Evolutionary conservation across 2,888 invertebrate genomes (phyloP).

Genomic region (Criorhina ranunculi): DNA sequence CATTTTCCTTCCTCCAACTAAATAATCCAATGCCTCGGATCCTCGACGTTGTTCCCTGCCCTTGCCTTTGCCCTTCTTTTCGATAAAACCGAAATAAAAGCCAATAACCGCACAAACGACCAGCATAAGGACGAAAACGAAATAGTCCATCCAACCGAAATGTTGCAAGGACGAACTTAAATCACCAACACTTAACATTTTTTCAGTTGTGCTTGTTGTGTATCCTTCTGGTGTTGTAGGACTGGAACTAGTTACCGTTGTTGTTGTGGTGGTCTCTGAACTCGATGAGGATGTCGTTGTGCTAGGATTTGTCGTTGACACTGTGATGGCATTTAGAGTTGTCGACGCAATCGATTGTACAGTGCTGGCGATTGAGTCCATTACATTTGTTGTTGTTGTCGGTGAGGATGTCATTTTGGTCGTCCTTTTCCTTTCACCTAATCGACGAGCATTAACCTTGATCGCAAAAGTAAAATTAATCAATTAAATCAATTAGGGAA

Average conservation of each 20-base stretch:
- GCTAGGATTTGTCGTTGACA: constrained; percentile 60
- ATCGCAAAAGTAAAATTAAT: constrained; percentile 22
- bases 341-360: constrained; percentile 57
- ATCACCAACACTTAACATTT: constrained; percentile 81
- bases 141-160: constrained; percentile 91
- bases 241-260: not conserved
- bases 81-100: constrained; percentile 92
- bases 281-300: constrained; percentile 28
- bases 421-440: constrained; percentile 18
- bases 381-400: constrained; percentile 27
- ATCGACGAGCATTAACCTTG: constrained; percentile 48
- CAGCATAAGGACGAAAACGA: constrained; percentile 91
- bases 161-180: constrained; percentile 86
- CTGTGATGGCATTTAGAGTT: constrained; percentile 69
- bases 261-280: constrained; percentile 11
- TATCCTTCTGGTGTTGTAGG: constrained; percentile 16
- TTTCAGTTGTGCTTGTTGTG: constrained; percentile 17
- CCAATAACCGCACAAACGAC: constrained; percentile 91
- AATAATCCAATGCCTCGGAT: constrained; percentile 87
- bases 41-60: constrained; percentile 79
- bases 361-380: constrained; percentile 55
- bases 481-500: constrained; percentile 39
- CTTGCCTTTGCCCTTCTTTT: constrained; percentile 84
- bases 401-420: constrained; percentile 52
- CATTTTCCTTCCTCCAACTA: constrained; percentile 93